Conservation (phyloP, 2,113 vertebrate genomes). For the Myiozetetes cayanensis region DNA sequence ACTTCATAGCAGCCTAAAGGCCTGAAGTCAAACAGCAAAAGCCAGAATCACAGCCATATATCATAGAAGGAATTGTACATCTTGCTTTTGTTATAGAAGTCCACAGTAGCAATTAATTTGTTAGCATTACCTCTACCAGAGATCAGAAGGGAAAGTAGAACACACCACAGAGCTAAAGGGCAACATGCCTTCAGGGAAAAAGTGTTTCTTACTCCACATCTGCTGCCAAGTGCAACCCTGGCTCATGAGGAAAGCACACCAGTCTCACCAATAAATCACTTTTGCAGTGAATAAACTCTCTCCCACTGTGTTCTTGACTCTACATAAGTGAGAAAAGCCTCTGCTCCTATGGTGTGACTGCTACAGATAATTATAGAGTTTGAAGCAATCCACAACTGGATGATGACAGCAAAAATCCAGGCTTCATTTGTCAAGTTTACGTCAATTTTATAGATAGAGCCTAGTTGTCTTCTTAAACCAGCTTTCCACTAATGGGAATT, state of each 20-base stretch:
- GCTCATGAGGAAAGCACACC: neutral
- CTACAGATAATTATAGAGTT: neutral
- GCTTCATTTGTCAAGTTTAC: neutral
- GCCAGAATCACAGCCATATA: neutral
- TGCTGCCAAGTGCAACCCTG: neutral
- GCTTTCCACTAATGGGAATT: neutral
- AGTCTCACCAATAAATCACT: neutral
- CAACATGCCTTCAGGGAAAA: neutral
- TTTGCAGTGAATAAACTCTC: neutral
- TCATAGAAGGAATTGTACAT: neutral
- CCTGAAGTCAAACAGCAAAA: neutral
- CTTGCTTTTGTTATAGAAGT: neutral
- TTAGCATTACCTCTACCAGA: neutral
- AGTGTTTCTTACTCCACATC: neutral
- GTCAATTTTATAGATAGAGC: neutral
- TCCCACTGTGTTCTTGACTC: neutral
- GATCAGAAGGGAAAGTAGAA: neutral
- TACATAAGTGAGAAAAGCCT: neutral
- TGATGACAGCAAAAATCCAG: neutral
- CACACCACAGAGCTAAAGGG: neutral
- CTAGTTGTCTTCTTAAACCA: neutral
- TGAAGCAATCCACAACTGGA: neutral
- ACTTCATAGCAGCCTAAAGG: neutral
- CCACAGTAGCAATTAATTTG: neutral
- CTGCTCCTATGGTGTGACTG: neutral